These are phyloP conservation scores for Platichthys flesus DNA, from an alignment of 2,113 vertebrate genomes.

Conservation along the genomic window DNA sequence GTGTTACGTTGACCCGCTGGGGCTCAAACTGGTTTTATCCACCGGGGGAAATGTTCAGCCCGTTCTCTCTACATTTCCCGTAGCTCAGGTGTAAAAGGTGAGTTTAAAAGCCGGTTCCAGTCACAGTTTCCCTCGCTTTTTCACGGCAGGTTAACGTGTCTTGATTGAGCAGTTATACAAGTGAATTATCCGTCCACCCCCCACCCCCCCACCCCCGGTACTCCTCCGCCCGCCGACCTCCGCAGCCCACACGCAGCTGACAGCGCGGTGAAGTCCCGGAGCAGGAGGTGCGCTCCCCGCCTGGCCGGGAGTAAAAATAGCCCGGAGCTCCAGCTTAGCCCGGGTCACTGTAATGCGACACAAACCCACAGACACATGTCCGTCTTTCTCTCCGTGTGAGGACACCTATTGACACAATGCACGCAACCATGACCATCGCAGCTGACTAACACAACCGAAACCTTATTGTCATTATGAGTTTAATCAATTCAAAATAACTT, in stretches of 20 bases:
- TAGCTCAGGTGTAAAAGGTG: background rate
- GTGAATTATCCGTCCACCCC: background rate
- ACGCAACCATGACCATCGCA: background rate
- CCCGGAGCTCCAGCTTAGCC: constrained; percentile 62
- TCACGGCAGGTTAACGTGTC: background rate
- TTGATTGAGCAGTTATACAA: background rate
- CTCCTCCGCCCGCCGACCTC: constrained; percentile 2
- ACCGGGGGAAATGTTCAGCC: no score
- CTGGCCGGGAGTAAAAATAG: constrained; percentile 72
- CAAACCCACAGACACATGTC: constrained; percentile 38
- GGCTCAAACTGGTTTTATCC: background rate
- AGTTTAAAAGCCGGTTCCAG: constrained; percentile 13
- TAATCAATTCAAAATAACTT: no score
- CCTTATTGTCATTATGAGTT: background rate
- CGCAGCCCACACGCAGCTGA: constrained; percentile 48
- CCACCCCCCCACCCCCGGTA: background rate
- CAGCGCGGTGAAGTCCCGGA: constrained; percentile 66
- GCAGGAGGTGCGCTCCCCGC: constrained; percentile 68
- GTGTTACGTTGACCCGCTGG: no score
- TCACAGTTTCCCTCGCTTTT: background rate
- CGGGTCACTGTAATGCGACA: constrained; percentile 72
- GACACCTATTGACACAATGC: background rate
- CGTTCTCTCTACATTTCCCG: background rate
- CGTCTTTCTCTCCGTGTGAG: background rate
- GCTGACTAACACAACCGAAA: background rate